Conservation (phyloP, 92 coral and sea anemone genomes). For the Micromussa lordhowensis region DNA sequence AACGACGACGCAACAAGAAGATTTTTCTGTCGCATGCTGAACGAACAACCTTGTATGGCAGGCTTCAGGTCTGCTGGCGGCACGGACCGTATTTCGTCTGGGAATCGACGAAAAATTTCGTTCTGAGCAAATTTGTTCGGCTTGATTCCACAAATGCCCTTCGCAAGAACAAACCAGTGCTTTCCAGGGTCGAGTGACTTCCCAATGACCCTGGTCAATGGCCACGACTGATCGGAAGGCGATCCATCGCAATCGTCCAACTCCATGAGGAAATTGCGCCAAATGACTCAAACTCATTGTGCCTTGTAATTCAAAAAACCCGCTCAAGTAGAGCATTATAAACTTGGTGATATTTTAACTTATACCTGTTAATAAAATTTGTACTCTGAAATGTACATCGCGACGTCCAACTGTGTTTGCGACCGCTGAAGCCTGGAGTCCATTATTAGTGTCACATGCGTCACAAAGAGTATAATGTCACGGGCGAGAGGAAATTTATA, state of each 20-base stretch:
- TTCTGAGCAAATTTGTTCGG: neutral
- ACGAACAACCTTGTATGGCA: constrained; percentile 28
- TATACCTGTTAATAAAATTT: neutral
- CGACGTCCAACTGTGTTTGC: no score
- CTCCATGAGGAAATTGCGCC: constrained; percentile 14
- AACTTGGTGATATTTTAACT: neutral
- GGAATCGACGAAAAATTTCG: constrained; percentile 8
- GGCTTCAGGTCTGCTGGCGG: constrained; percentile 27
- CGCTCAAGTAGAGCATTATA: neutral
- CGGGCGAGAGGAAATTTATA: no score
- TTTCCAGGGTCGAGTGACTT: neutral
- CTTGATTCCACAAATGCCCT: neutral
- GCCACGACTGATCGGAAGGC: neutral
- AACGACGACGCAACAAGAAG: constrained; percentile 37
- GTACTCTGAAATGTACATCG: no score
- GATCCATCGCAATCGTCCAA: neutral
- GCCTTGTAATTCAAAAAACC: neutral
- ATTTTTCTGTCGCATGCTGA: constrained; percentile 41
- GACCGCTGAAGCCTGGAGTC: no score
- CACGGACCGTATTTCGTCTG: constrained; percentile 23
- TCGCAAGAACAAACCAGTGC: neutral
- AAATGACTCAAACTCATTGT: neutral
- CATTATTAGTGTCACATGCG: no score
- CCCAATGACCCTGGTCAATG: neutral
- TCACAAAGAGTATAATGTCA: no score